Percentiles rank a stretch among this genome's conserved stretches.
Evolutionary conservation across 2,113 vertebrate species (phyloP).

Genomic region (cat (Felis catus)): F.catus_Fca126_mat1.0 CM031420.1:149307001-149307500

Average conservation of each 20-base stretch:
- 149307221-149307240: not conserved
- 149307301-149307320: not conserved
- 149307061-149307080: not conserved
- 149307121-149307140: not conserved
- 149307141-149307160: not conserved
- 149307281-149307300: not conserved
- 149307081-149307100: not conserved
- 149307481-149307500: not conserved
- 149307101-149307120: not conserved
- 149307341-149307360: not conserved
- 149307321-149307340: not conserved
- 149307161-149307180: not conserved
- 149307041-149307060: not conserved
- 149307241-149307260: not conserved
- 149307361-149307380: not conserved
- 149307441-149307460: not conserved
- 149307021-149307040: not conserved
- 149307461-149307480: not conserved
- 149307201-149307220: not conserved
- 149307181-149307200: not conserved
- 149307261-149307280: not conserved
- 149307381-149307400: not conserved
- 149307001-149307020: not conserved
- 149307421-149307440: not conserved
- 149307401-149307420: accelerated